A percentile compares a stretch with the other conserved stretches of the same genome.
Conservation (phyloP, 2,888 invertebrate species). For the Troides aeacus region DNA sequence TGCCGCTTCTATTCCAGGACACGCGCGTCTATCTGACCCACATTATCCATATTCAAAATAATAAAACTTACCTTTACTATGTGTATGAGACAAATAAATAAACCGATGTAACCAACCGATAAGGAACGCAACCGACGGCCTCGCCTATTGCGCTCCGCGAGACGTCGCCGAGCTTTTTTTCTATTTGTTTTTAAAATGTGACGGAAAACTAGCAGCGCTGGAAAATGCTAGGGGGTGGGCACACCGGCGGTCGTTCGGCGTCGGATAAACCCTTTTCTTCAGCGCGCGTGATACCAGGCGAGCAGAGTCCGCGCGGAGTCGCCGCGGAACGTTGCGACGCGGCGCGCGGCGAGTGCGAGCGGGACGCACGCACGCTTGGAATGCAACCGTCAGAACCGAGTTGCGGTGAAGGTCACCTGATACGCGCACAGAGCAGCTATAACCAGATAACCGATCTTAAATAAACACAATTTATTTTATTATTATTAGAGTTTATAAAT, state of each 20-base stretch:
- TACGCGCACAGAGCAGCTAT: slow-evolving; percentile 58
- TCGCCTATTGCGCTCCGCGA: background rate
- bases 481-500: background rate
- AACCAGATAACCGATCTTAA: slow-evolving; percentile 31
- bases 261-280: slow-evolving; percentile 81
- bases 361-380: slow-evolving; percentile 62
- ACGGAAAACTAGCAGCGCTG: slow-evolving; percentile 63
- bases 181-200: slow-evolving; percentile 38
- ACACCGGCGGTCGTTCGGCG: slow-evolving; percentile 66
- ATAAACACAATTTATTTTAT: background rate
- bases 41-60: slow-evolving; percentile 55
- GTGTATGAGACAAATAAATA: slow-evolving; percentile 28
- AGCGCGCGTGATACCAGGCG: slow-evolving; percentile 79
- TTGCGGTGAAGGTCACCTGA: slow-evolving; percentile 75
- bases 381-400: slow-evolving; percentile 62
- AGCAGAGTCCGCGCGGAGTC: slow-evolving; percentile 63
- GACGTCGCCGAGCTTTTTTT: slow-evolving; percentile 1
- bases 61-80: slow-evolving; percentile 32
- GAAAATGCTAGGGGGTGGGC: slow-evolving; percentile 66
- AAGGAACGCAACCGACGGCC: background rate
- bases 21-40: slow-evolving; percentile 62
- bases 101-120: slow-evolving; percentile 19
- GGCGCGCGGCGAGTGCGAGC: slow-evolving; percentile 51
- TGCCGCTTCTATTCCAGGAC: slow-evolving; percentile 52
- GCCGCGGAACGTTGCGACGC: slow-evolving; percentile 43